Evolutionary conservation across 2,113 vertebrate species (phyloP).

Genomic region (Abramis brama): DNA sequence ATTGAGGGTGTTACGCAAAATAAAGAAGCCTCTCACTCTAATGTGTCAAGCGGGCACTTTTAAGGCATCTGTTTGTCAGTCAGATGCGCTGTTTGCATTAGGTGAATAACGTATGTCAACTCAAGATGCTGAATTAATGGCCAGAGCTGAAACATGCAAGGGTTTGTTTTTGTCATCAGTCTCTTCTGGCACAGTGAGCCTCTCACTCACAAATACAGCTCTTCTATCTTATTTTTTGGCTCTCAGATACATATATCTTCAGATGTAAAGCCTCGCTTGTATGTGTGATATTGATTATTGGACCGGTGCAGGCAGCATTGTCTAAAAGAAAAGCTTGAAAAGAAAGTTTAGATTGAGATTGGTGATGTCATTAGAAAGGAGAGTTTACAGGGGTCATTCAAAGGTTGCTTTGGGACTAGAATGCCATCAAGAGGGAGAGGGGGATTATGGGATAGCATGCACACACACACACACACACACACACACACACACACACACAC

Average conservation of each 20-base stretch:
- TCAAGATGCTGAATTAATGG: constrained; percentile 27
- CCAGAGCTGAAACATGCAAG: neutral
- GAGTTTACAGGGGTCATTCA: constrained; percentile 20
- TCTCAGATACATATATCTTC: constrained; percentile 27
- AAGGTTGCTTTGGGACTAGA: neutral
- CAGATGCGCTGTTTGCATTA: neutral
- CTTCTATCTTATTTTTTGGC: constrained; percentile 17
- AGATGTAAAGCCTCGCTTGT: constrained; percentile 35
- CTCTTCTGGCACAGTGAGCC: neutral
- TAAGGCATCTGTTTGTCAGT: constrained; percentile 18
- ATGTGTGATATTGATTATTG: constrained; percentile 40
- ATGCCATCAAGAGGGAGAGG: neutral
- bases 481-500: no score
- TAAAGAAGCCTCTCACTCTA: constrained; percentile 7
- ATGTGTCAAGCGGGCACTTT: constrained; percentile 12
- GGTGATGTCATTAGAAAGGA: neutral
- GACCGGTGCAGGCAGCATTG: neutral
- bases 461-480: neutral
- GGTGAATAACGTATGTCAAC: neutral
- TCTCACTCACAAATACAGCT: constrained; percentile 19
- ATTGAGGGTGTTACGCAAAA: constrained; percentile 29
- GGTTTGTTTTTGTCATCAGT: constrained; percentile 25
- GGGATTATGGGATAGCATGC: neutral
- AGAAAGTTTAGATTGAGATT: constrained; percentile 1
- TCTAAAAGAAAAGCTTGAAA: constrained; percentile 3